Evolutionary conservation across 2,888 invertebrate genomes (phyloP).

Genomic region (Synanthedon andrenaeformis): DNA sequence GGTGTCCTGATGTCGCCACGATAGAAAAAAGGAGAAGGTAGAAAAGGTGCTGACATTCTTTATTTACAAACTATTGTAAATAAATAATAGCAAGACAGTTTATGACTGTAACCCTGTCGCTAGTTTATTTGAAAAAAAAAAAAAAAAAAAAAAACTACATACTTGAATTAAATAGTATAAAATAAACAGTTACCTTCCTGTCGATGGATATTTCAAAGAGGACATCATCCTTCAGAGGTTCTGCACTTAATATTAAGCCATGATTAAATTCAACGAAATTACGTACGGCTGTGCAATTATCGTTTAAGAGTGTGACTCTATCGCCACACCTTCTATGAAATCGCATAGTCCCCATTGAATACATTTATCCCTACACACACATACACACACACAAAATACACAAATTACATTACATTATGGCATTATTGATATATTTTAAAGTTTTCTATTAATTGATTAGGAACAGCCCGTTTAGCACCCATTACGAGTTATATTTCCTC

Average conservation of each 20-base stretch:
- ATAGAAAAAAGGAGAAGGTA: too few species aligned
- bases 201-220: constrained; percentile 90
- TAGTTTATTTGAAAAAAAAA: too few species aligned
- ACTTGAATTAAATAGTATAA: too few species aligned
- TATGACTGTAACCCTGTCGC: not conserved
- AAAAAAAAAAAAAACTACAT: too few species aligned
- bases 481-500: constrained; percentile 7
- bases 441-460: not conserved
- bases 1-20: too few species aligned
- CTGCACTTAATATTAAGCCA: constrained; percentile 86
- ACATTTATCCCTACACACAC: not conserved
- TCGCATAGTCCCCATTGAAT: constrained; percentile 47
- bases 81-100: not conserved
- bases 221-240: constrained; percentile 83
- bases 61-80: not conserved
- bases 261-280: constrained; percentile 87
- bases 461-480: constrained; percentile 15
- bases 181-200: constrained; percentile 76
- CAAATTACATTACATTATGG: too few species aligned
- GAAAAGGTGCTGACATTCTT: too few species aligned
- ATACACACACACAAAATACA: not conserved
- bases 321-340: constrained; percentile 88
- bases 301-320: constrained; percentile 85
- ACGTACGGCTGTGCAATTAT: constrained; percentile 84
- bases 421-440: too few species aligned